Evolutionary conservation across 1,140 invertebrate genomes (phyloP).

Genomic region (Hylaeus anthracinus): DNA sequence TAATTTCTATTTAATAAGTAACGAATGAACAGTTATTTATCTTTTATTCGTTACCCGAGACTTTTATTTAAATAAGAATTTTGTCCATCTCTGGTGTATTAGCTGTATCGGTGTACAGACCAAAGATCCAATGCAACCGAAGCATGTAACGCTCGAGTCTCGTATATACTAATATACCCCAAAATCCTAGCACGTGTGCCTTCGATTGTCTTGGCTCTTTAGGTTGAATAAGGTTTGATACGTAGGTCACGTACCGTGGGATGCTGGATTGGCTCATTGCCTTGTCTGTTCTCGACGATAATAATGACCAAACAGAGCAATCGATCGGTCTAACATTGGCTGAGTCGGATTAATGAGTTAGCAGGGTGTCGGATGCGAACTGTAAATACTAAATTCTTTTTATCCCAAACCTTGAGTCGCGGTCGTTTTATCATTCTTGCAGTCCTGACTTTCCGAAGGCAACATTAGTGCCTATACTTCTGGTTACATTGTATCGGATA

Average conservation of each 20-base stretch:
- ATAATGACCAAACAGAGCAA: conserved; percentile 36
- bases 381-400: conserved; percentile 51
- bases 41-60: too few species aligned
- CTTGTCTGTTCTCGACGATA: conserved; percentile 26
- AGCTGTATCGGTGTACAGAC: neutral
- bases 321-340: conserved; percentile 58
- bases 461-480: conserved; percentile 46
- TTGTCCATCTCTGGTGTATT: neutral
- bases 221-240: neutral
- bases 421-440: conserved; percentile 29
- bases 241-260: neutral
- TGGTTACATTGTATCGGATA: conserved; percentile 42
- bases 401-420: conserved; percentile 18
- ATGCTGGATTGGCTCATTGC: conserved; percentile 28
- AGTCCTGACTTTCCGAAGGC: conserved; percentile 26
- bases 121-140: too few species aligned
- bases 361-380: conserved; percentile 19
- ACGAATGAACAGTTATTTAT: too few species aligned
- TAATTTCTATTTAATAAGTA: too few species aligned
- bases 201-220: too few species aligned
- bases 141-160: too few species aligned
- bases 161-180: too few species aligned
- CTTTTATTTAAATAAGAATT: too few species aligned
- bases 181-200: too few species aligned
- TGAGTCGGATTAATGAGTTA: conserved; percentile 20